Percentiles rank a stretch among this genome's conserved stretches.
Evolutionary conservation across 2,888 invertebrate genomes (phyloP).

Genomic region (Tetranychus piercei): DNA sequence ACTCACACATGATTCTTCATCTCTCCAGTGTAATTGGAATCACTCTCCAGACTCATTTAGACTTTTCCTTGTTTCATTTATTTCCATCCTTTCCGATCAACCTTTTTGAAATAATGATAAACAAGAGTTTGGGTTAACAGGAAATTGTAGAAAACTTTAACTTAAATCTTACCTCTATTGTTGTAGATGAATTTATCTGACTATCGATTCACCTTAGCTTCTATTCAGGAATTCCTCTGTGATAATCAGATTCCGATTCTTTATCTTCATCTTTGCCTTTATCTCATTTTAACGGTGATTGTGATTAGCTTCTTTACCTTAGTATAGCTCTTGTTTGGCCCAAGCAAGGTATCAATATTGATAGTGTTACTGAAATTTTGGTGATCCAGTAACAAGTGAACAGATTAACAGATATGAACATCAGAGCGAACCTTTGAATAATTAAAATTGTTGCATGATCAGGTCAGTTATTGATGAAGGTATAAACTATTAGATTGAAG

Average conservation of each 20-base stretch:
- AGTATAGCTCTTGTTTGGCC: no score
- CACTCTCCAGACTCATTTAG: neutral
- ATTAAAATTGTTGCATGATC: neutral
- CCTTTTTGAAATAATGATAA: neutral
- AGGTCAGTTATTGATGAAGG: neutral
- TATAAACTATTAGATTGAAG: neutral
- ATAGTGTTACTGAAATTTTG: no score
- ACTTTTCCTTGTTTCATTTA: neutral
- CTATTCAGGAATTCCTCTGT: no score
- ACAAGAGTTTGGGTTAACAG: neutral
- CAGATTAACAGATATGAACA: neutral
- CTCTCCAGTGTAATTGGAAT: neutral
- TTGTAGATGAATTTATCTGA: neutral
- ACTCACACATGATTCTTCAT: neutral
- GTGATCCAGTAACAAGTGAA: no score
- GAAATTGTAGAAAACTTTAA: neutral
- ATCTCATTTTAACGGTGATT: no score
- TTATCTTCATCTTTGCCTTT: no score
- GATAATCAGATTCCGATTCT: no score
- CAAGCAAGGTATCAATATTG: no score
- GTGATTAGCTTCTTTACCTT: no score
- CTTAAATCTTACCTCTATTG: neutral
- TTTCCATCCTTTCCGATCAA: neutral
- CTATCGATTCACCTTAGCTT: neutral
- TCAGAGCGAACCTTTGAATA: neutral